Base-by-base conservation (phyloP, 2,797 vertebrate species). In the Chaunax sp. region DNA sequence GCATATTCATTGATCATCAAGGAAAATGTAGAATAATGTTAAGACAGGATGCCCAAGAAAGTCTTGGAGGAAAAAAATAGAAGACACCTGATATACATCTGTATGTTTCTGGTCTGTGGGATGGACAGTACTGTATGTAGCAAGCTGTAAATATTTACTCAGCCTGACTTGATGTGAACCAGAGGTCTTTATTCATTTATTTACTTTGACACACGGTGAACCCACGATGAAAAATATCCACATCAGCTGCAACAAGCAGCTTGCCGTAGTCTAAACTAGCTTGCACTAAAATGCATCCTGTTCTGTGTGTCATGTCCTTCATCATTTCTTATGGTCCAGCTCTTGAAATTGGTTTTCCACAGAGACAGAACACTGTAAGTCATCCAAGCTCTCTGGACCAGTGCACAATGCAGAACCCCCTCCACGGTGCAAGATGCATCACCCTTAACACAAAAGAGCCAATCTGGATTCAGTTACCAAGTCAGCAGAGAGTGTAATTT, bases 401-500 rank as follows among this genome's bases (percentile, higher is more conserved):
- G 58, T 59, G 56, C 69, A 82, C 82, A 81, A 69, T 72, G 44
- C 65, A 75, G 57, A 78, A 43, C 22, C 55, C 59, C 9, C 61
- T 65, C 57, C 66, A 61, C 50, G 30, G 50, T 79, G 69, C 63
- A 72, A 67, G 66, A 89, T 83, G 81, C 65, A 87, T 90, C 82
- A 81, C 55, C 52, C 44, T 70, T 56, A 78, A 83, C 71, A 90
- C 83, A 87, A 88, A 86, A 77, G 47, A 85, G 46, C 79, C 88
- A 79, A 85, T 92, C 80, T 87, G 72, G 77, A 91, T 92, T 87
- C 78, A 90, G 88, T 92, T 92, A 92, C 84, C 58, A 64, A 76
- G 69, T 59, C 54, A 69, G 66, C 66, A 75, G 54, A 66, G 57
- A 80, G 65, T 26, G 50, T 77, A 82, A 87, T 91, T 89, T 90